A percentile compares a stretch with the other conserved stretches of the same genome.
Conservation (phyloP, 2,888 invertebrate genomes). For the Acholoe squamosa region DNA sequence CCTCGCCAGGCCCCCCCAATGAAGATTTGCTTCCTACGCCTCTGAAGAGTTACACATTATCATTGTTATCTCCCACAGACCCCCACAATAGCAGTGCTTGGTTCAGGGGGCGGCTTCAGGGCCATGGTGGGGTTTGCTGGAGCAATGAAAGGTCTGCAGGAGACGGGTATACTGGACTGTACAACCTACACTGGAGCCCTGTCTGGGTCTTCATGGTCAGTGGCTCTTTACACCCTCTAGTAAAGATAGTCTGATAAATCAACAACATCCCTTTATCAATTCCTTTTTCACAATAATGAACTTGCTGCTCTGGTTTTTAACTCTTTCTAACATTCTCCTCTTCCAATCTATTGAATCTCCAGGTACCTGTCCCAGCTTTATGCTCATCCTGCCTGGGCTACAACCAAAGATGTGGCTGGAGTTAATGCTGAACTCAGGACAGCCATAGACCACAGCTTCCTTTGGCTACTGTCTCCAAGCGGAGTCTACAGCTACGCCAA, state of each 20-base stretch:
- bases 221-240: background rate
- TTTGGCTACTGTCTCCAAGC: conserved; percentile 26
- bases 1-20: too few relatives aligned
- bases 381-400: conserved; percentile 82
- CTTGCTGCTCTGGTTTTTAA: too few relatives aligned
- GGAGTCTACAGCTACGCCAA: background rate
- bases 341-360: background rate
- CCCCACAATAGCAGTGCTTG: conserved; percentile 83
- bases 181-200: conserved; percentile 83
- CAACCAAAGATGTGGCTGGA: conserved; percentile 66
- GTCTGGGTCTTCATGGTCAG: conserved; percentile 84
- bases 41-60: too few relatives aligned
- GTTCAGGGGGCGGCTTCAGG: conserved; percentile 84
- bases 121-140: conserved; percentile 84
- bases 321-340: too few relatives aligned
- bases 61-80: conserved; percentile 79
- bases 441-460: conserved; percentile 38
- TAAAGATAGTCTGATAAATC: background rate
- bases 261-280: background rate
- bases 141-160: conserved; percentile 82
- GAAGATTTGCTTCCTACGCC: too few relatives aligned
- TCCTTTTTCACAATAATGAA: background rate
- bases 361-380: conserved; percentile 84
- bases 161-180: conserved; percentile 82
- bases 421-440: conserved; percentile 30